Base-by-base conservation (phyloP, 1,140 invertebrate genomes). In the Trialeurodes vaporariorum region DNA sequence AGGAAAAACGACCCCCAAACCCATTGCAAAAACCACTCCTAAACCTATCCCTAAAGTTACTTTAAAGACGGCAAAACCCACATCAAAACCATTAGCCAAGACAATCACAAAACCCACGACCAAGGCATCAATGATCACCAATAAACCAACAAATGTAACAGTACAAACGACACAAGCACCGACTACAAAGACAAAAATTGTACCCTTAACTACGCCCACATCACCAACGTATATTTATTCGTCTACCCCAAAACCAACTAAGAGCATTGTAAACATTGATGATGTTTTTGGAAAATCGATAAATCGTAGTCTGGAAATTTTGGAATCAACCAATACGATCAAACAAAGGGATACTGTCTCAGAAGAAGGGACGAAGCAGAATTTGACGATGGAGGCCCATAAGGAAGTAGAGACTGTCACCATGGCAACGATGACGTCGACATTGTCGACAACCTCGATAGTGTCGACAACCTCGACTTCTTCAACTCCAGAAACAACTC, bases 381-480 rank as follows among this genome's bases (percentile, higher is more conserved):
- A n/a, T n/a, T n/a, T n/a, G n/a, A n/a, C n/a, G n/a, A n/a, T n/a
- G n/a, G n/a, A n/a, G n/a, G n/a, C n/a, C n/a, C n/a, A n/a, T n/a
- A n/a, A n/a, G n/a, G n/a, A n/a, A n/a, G n/a, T n/a, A n/a, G n/a
- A n/a, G n/a, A n/a, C n/a, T n/a, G n/a, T n/a, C n/a, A 49, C 34
- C 5, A 49, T 17, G 17, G 17, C 34, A 49, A 49, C 34, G 17
- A 49, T 17, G 17, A 49, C 34, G 17, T 9, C 34, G 17, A 49
- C 34, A 17, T 9, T 17, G 34, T 9, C 34, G 17, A 58, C 72
- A 70, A 25, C 34, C 5, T 9, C 34, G 5, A 49, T 17, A 49
- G 34, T 9, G 71, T 72, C 62, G 72, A 71, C 63, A 71, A 67
- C 34, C 61, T 72, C 26, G 69, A 72, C 2, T 25, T 68, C 2